Evolutionary conservation across 2,113 vertebrate genomes (phyloP), one percentile per base, ranked within the genome.

Genomic region (Labeo catla): DNA sequence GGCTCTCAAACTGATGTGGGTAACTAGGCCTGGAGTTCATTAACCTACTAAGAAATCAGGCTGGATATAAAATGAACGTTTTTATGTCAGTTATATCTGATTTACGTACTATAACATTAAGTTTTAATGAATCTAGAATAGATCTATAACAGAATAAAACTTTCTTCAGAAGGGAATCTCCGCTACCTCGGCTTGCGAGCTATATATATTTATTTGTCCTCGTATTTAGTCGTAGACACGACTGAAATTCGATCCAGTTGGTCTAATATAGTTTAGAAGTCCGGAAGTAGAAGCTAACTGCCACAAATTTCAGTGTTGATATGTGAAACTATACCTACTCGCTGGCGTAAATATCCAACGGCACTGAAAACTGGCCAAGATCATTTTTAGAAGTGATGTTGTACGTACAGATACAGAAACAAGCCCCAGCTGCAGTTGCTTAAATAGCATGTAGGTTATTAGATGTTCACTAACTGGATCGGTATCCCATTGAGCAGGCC

Each of bases 361-460:
- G 74, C n/a, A 0, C 50, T 63, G 79, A 79, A 21, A 61, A 68
- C 23, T 19, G 19, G 43, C 73, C 72, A 45, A 74, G 43, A 49
- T 4, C 23, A 77, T 57, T 86, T 77, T 76, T 76, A 79, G 61
- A 63, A 68, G 6, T 11, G 8, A 43, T 78, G 70, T 45, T 80
- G 43, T 16, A 59, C 80, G 21, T 39, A 2, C 34, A 54, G 36
- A 72, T 39, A 2, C 43, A 54, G 36, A 72, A 81, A 84, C 47
- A 23, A 72, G 73, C 50, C 84, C 36, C 84, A 90, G 84, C 85
- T 84, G 87, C 50, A 76, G 13, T 43, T 65, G 85, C 80, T 81
- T 13, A 50, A 39, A 74, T 63, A 83, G 59, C 70, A 61, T 57
- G 54, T 50, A 43, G 13, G 49, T 66, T 47, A 34, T 16, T 34